Evolutionary conservation across 1,140 invertebrate species (phyloP).

Genomic region (Drosophila parabipectinata): DNA sequence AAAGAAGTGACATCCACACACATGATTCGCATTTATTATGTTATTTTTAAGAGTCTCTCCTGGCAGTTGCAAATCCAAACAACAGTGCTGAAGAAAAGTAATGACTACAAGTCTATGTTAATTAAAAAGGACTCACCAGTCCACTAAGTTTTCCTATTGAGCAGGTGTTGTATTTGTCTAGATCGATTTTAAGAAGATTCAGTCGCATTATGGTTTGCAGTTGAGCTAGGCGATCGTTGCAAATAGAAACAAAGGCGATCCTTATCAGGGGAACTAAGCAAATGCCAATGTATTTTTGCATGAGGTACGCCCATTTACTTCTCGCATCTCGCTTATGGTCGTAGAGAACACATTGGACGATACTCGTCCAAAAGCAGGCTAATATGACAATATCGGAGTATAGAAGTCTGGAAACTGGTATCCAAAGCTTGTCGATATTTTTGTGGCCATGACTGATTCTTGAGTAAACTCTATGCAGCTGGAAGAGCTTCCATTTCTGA

Average conservation of each 20-base stretch:
- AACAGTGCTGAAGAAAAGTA: background rate
- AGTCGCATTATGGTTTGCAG: background rate
- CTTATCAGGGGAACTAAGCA: conserved; percentile 5
- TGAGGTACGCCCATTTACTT: conserved; percentile 2
- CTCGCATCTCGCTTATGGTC: background rate
- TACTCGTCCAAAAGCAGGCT: background rate
- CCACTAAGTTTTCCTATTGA: background rate
- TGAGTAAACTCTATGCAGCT: conserved; percentile 3
- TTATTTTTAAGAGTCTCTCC: conserved; percentile 19
- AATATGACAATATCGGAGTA: background rate
- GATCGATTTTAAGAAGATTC: conserved; percentile 12
- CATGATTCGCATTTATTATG: conserved; percentile 17
- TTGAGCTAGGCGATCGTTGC: conserved; percentile 10
- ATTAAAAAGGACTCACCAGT: background rate
- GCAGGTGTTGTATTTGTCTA: background rate
- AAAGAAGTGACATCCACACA: conserved; percentile 20
- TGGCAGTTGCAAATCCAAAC: conserved; percentile 8
- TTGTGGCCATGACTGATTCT: conserved; percentile 13
- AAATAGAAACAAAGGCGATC: conserved; percentile 15
- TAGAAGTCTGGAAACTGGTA: conserved; percentile 18
- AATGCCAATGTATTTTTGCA: background rate
- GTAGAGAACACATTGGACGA: conserved; percentile 6
- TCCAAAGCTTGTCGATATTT: conserved; percentile 6
- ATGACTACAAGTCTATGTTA: background rate
- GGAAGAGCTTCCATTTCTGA: background rate